Conservation (phyloP, 1,140 invertebrate genomes). For the Drosophila tropicalis region DNA sequence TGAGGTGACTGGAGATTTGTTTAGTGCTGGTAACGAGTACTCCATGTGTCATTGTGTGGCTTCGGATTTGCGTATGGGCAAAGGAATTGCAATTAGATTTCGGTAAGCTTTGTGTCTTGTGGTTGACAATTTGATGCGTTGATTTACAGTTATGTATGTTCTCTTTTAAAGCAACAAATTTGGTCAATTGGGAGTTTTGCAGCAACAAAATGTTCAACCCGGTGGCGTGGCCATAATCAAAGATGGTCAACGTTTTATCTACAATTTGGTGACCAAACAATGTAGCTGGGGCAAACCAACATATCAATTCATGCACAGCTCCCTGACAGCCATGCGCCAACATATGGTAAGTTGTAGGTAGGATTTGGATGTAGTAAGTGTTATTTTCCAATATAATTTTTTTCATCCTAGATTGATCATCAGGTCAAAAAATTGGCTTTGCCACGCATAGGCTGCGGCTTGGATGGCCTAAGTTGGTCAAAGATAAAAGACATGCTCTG, state of each 20-base stretch:
- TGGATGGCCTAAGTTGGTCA: constrained; percentile 86
- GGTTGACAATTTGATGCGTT: background rate
- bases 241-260: constrained; percentile 84
- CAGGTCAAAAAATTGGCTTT: constrained; percentile 85
- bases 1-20: constrained; percentile 85
- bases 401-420: constrained; percentile 58
- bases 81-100: constrained; percentile 86
- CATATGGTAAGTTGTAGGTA: constrained; percentile 74
- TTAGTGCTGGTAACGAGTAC: constrained; percentile 81
- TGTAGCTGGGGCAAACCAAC: constrained; percentile 83
- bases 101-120: constrained; percentile 35
- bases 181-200: constrained; percentile 73
- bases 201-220: constrained; percentile 73
- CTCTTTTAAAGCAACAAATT: constrained; percentile 67
- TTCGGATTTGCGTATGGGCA: constrained; percentile 85
- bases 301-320: constrained; percentile 79
- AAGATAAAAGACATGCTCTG: constrained; percentile 84
- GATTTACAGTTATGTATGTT: background rate
- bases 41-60: constrained; percentile 87
- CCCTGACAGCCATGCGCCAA: constrained; percentile 78
- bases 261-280: constrained; percentile 85
- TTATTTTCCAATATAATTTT: background rate
- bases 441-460: constrained; percentile 87
- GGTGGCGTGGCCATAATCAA: constrained; percentile 85
- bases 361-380: background rate